Percentiles rank a stretch among this genome's conserved stretches.
These are phyloP conservation scores for Gisinianus flammeolus DNA, from an alignment of 2,888 invertebrate genomes.

Conservation along the genomic window DNA sequence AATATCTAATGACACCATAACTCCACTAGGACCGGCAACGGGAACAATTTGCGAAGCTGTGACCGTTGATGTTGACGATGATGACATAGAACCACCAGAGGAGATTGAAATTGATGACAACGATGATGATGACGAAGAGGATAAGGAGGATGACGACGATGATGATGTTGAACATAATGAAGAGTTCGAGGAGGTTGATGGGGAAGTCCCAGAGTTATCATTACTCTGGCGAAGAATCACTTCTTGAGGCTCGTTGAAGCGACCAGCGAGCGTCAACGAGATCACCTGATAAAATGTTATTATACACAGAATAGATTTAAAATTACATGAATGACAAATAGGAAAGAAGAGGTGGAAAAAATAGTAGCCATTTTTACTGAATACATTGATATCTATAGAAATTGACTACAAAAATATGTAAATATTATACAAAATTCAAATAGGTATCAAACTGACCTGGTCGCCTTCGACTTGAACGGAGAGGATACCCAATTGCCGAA, in stretches of 20 bases:
- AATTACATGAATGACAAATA: too few species aligned
- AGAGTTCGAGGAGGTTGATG: slow-evolving; percentile 61
- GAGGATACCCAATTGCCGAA: slow-evolving; percentile 90
- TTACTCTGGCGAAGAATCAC: slow-evolving; percentile 66
- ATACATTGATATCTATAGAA: neutral
- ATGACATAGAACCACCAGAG: slow-evolving; percentile 34
- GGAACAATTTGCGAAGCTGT: slow-evolving; percentile 39
- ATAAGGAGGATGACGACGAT: slow-evolving; percentile 5
- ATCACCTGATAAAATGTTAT: slow-evolving; percentile 63
- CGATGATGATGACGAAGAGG: slow-evolving; percentile 13
- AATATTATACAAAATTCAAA: neutral
- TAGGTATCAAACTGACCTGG: slow-evolving; percentile 61
- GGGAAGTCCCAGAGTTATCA: slow-evolving; percentile 60
- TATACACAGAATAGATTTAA: neutral
- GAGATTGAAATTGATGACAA: slow-evolving; percentile 33
- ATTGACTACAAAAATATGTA: neutral
- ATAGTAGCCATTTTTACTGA: too few species aligned
- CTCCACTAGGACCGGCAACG: slow-evolving; percentile 49
- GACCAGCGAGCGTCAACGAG: slow-evolving; percentile 70
- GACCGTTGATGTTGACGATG: slow-evolving; percentile 34
- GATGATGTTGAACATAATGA: slow-evolving; percentile 36
- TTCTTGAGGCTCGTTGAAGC: slow-evolving; percentile 73
- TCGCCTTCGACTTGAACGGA: slow-evolving; percentile 84
- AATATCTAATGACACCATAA: slow-evolving; percentile 50
- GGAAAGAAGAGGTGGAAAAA: too few species aligned